Conservation (phyloP, 2,888 invertebrate species). For the Apotomis capreana region DNA sequence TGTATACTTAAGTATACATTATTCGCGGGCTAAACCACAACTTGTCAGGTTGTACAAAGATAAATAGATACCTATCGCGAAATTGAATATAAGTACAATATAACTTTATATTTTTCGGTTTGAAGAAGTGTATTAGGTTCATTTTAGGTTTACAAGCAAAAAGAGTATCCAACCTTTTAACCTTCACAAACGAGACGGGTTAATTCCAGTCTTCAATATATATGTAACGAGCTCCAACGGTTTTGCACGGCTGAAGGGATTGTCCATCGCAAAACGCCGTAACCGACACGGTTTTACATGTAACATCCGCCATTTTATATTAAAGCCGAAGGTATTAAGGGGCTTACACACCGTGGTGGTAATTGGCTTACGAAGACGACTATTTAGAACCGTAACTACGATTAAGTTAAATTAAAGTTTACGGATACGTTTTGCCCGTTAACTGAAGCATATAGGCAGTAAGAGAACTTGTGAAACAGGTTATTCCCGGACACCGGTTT, state of each 20-base stretch:
- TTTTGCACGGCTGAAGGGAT: not conserved
- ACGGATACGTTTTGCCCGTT: not conserved
- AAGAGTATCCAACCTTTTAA: too few relatives aligned
- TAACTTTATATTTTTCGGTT: too few relatives aligned
- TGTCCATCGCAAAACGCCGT: not conserved
- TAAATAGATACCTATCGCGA: too few relatives aligned
- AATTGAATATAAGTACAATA: too few relatives aligned
- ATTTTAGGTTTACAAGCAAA: too few relatives aligned
- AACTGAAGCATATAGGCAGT: conserved; percentile 1
- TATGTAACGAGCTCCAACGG: not conserved
- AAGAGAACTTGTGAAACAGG: not conserved
- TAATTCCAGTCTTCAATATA: not conserved
- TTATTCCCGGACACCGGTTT: not conserved
- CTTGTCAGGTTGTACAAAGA: too few relatives aligned
- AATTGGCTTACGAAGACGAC: conserved; percentile 10
- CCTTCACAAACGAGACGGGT: not conserved
- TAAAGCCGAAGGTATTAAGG: not conserved
- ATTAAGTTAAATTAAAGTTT: conserved; percentile 14
- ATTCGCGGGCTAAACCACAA: too few relatives aligned
- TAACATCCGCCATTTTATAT: not conserved
- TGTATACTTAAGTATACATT: too few relatives aligned
- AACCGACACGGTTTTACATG: not conserved
- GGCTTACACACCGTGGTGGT: conserved; percentile 13
- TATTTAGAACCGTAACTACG: conserved; percentile 18
- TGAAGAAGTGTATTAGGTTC: too few relatives aligned